Conservation (phyloP, 2,113 vertebrate species). For the Onychorhynchus coronatus region DNA sequence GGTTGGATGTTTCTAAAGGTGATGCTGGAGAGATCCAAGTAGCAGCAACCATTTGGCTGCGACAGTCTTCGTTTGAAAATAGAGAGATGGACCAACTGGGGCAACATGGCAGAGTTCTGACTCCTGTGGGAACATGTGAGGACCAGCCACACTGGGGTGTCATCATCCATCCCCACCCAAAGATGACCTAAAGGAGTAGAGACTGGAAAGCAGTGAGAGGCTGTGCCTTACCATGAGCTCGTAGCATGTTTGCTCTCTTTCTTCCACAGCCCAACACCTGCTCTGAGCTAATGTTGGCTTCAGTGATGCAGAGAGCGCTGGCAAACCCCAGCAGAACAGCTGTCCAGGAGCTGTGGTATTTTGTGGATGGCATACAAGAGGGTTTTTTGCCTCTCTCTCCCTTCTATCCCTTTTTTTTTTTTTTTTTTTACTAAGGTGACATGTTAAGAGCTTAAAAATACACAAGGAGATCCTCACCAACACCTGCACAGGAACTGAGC, state of each 20-base stretch:
- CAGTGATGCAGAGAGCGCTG: fast-evolving
- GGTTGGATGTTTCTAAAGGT: background rate
- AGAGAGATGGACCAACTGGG: background rate
- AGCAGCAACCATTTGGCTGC: background rate
- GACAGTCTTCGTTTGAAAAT: background rate
- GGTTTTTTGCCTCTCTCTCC: background rate
- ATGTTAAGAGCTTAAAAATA: background rate
- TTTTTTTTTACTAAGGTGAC: background rate
- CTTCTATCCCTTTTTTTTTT: fast-evolving
- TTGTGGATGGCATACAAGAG: background rate
- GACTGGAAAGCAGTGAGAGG: background rate
- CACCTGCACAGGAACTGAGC: background rate
- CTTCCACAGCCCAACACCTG: background rate
- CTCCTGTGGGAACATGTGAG: background rate
- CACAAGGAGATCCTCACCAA: background rate
- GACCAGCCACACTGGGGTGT: background rate
- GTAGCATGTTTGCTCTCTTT: background rate
- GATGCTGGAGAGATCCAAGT: background rate
- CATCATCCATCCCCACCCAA: background rate
- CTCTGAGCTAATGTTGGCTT: background rate
- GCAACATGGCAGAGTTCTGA: background rate
- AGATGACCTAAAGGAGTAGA: background rate
- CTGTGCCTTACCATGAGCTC: background rate
- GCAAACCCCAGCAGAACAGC: background rate
- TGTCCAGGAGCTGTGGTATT: background rate